These are phyloP conservation scores for Clivina fossor DNA, from an alignment of 2,888 invertebrate species.

Conservation along the genomic window DNA sequence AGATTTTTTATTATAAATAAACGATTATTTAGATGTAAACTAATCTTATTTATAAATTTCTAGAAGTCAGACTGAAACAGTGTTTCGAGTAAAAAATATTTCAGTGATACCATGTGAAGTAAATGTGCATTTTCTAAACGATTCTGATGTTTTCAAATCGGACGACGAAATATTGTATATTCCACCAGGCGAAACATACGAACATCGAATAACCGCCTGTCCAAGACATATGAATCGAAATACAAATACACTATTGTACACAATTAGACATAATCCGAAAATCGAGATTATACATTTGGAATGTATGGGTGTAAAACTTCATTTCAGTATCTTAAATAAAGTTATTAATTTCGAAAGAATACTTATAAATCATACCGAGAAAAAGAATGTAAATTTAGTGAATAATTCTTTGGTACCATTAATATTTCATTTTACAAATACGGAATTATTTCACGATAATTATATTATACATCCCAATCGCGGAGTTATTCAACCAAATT, in stretches of 20 bases:
- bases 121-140: slow-evolving; percentile 54
- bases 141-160: slow-evolving; percentile 55
- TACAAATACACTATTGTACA: slow-evolving; percentile 47
- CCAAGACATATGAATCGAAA: slow-evolving; percentile 47
- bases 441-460: slow-evolving; percentile 48
- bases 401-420: slow-evolving; percentile 61
- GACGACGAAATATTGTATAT: slow-evolving; percentile 47
- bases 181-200: slow-evolving; percentile 44
- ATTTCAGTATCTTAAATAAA: slow-evolving; percentile 53
- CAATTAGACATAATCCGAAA: slow-evolving; percentile 62
- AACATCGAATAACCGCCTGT: slow-evolving; percentile 47
- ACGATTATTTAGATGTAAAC: no score
- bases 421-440: slow-evolving; percentile 58
- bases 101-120: slow-evolving; percentile 58
- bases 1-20: no score
- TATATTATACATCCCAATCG: no score
- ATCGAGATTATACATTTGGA: slow-evolving; percentile 57
- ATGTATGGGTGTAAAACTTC: slow-evolving; percentile 58
- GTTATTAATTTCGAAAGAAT: slow-evolving; percentile 58
- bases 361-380: slow-evolving; percentile 56
- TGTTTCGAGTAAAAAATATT: slow-evolving; percentile 58
- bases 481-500: no score
- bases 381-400: slow-evolving; percentile 56
- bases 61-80: slow-evolving; percentile 56
- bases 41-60: slow-evolving; percentile 36